Percentiles rank a stretch among this genome's conserved stretches.
Conservation (phyloP, 2,888 invertebrate genomes). For the Scrobipalpa costella region DNA sequence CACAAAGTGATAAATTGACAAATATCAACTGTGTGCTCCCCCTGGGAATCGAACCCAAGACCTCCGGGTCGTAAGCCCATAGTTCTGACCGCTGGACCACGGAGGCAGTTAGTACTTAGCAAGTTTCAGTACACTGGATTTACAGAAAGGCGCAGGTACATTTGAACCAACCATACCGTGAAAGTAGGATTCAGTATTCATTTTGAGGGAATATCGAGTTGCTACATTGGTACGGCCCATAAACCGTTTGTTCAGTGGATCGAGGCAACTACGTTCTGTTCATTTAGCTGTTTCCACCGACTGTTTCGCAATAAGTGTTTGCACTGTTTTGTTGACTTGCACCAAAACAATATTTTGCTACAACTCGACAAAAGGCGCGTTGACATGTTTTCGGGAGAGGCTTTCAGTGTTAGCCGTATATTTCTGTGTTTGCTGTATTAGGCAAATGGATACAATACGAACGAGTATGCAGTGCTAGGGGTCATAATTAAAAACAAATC, state of each 20-base stretch:
- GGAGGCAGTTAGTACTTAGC: no score
- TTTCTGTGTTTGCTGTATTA: not conserved
- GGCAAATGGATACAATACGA: no score
- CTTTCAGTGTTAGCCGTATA: not conserved
- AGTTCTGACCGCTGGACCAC: no score
- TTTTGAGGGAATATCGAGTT: not conserved
- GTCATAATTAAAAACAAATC: no score
- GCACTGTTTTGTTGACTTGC: conserved; percentile 20
- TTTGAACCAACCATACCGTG: not conserved
- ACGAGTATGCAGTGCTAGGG: no score
- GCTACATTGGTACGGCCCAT: conserved; percentile 15
- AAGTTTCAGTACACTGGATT: no score
- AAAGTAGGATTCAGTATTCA: not conserved
- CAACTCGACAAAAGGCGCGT: not conserved
- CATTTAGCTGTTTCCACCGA: conserved; percentile 35
- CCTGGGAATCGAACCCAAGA: no score
- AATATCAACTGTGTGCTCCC: no score
- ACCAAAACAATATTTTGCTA: conserved; percentile 14
- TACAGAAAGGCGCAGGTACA: no score
- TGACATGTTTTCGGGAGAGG: not conserved
- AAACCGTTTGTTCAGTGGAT: conserved; percentile 32
- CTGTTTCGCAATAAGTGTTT: conserved; percentile 31
- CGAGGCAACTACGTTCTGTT: conserved; percentile 33
- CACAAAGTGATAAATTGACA: no score
- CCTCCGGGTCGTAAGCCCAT: no score